Percentiles rank a stretch among this genome's conserved stretches.
These are phyloP conservation scores for Formica exsecta DNA, from an alignment of 1,140 invertebrate genomes.

Conservation along the genomic window DNA sequence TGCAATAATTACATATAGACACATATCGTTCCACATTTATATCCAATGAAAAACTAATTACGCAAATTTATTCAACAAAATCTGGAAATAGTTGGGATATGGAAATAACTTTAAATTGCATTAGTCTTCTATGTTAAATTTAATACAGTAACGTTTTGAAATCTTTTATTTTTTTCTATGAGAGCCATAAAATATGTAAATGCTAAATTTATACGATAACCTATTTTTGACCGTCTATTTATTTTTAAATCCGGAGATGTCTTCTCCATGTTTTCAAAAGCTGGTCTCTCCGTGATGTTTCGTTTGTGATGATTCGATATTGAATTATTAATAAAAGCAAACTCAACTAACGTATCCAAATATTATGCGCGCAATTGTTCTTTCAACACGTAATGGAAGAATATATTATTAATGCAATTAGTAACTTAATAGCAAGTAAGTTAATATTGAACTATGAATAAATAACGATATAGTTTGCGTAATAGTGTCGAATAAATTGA, in stretches of 20 bases:
- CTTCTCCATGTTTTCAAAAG: not conserved
- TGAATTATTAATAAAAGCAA: slow-evolving; percentile 48
- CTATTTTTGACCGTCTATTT: not conserved
- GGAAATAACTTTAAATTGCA: slow-evolving; percentile 2
- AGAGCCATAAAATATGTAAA: not conserved
- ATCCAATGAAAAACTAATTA: slow-evolving; percentile 41
- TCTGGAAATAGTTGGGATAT: slow-evolving; percentile 25
- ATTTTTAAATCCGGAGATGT: not conserved
- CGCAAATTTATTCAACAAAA: slow-evolving; percentile 38
- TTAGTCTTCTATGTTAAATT: not conserved
- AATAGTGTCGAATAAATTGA: slow-evolving; percentile 61
- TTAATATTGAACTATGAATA: slow-evolving; percentile 53
- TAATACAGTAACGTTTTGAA: slow-evolving; percentile 8
- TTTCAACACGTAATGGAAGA: slow-evolving; percentile 46
- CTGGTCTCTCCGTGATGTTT: not conserved
- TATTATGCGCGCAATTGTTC: slow-evolving; percentile 46
- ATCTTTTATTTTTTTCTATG: not conserved
- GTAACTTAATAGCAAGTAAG: slow-evolving; percentile 30
- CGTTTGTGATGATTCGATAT: not conserved
- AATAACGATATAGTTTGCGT: slow-evolving; percentile 39
- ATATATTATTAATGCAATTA: slow-evolving; percentile 61
- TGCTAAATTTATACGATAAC: not conserved
- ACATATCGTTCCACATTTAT: not conserved
- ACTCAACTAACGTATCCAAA: slow-evolving; percentile 49
- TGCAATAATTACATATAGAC: not conserved